Conservation (phyloP, 2,113 vertebrate genomes). For the Campylorhamphus procurvoides region DNA sequence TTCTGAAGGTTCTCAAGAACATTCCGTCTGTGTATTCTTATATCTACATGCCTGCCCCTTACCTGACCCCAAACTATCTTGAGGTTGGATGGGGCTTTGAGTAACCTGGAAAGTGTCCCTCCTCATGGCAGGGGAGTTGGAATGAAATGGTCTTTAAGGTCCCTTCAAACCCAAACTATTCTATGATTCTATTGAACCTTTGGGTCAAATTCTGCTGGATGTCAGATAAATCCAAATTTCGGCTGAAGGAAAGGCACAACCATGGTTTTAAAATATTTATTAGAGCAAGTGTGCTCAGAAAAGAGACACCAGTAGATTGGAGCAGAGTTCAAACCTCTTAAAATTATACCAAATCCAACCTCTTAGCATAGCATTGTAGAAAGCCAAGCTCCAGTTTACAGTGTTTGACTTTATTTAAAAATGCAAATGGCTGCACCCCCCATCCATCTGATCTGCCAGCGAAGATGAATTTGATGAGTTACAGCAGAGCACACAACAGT, state of each 20-base stretch:
- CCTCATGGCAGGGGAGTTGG: not conserved
- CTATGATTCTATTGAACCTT: not conserved
- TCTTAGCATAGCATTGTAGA: not conserved
- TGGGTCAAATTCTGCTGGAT: not conserved
- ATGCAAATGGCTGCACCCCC: not conserved
- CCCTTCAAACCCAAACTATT: not conserved
- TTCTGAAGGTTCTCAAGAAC: not conserved
- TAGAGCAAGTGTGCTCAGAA: not conserved
- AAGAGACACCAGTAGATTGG: not conserved
- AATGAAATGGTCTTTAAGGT: not conserved
- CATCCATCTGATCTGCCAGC: not conserved
- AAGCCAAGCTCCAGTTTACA: not conserved
- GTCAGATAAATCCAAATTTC: not conserved
- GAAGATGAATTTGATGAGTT: not conserved
- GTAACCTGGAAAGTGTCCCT: not conserved
- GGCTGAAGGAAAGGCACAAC: not conserved
- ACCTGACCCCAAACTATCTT: not conserved
- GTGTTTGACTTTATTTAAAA: not conserved
- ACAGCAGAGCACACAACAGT: not conserved
- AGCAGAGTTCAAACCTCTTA: not conserved
- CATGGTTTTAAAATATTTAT: not conserved
- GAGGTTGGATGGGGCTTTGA: not conserved
- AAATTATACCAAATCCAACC: not conserved
- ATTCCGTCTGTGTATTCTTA: accelerated
- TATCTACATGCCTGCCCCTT: not conserved